A percentile compares a stretch with the other conserved stretches of the same genome.
These are phyloP conservation scores for Willowsia nigromaculata DNA, from an alignment of 2,888 invertebrate genomes.

Conservation along the genomic window DNA sequence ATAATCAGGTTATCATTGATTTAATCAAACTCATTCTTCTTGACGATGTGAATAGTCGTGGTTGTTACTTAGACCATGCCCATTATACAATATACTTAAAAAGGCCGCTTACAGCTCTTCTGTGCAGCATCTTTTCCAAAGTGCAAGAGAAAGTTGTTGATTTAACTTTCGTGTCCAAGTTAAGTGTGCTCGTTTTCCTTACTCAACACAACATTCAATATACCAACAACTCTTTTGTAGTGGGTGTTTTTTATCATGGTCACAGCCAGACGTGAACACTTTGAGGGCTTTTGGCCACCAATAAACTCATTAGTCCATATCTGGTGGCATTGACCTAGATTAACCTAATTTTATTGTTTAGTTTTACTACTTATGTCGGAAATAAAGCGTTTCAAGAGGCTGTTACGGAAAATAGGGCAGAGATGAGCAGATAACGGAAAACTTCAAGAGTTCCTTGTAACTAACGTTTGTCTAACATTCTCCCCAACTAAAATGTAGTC, in stretches of 20 bases:
- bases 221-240: not conserved
- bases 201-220: not conserved
- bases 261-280: slow-evolving; percentile 6
- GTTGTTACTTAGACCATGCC: too few species aligned
- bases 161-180: not conserved
- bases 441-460: not conserved
- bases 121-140: not conserved
- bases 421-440: not conserved
- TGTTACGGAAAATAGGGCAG: not conserved
- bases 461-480: too few species aligned
- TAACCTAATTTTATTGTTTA: slow-evolving; percentile 48
- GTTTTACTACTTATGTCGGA: not conserved
- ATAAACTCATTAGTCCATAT: slow-evolving; percentile 63
- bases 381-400: not conserved
- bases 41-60: too few species aligned
- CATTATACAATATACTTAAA: not conserved
- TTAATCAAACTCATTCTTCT: slow-evolving; percentile 65
- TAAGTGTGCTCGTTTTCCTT: not conserved
- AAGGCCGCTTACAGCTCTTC: not conserved
- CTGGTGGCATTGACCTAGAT: slow-evolving; percentile 67
- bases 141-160: slow-evolving; percentile 55
- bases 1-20: slow-evolving; percentile 69
- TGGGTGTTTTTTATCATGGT: slow-evolving; percentile 9
- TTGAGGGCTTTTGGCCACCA: slow-evolving; percentile 40
- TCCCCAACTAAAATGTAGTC: too few species aligned